A percentile compares a stretch with the other conserved stretches of the same genome.
phyloP scores from a whole-genome alignment of 2,888 invertebrate genomes.

The Ischnura elegans region DNA sequence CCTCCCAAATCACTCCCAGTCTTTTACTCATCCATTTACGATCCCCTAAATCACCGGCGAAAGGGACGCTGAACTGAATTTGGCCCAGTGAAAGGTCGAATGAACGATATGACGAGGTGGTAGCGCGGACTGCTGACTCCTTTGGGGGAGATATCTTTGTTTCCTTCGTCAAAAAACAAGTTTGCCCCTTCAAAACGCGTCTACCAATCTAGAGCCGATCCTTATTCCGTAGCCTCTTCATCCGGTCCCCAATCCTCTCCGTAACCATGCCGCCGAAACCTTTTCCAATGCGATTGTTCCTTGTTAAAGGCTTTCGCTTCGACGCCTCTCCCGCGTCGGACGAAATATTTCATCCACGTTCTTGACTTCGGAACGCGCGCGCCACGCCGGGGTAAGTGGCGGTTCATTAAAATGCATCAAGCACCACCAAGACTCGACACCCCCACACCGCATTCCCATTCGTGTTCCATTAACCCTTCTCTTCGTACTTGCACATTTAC shows the following conservation, averaged over 20 bases:
- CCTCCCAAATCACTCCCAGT: too few species aligned
- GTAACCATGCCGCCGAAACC: neutral
- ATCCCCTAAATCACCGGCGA: too few species aligned
- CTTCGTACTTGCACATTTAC: too few species aligned
- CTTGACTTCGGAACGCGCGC: neutral
- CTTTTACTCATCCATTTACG: too few species aligned
- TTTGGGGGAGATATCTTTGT: neutral
- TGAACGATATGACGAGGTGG: neutral
- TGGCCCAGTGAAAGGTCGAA: neutral
- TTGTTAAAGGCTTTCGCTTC: conserved; percentile 64
- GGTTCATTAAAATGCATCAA: conserved; percentile 65
- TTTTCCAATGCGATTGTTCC: conserved; percentile 53
- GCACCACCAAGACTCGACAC: neutral
- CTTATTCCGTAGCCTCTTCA: neutral
- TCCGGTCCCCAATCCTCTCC: neutral
- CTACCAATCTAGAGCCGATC: neutral
- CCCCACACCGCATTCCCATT: too few species aligned
- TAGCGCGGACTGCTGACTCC: neutral
- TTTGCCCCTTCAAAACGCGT: neutral
- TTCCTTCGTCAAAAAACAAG: neutral
- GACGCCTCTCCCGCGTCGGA: conserved; percentile 58
- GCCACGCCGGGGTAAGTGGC: conserved; percentile 38
- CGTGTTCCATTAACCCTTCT: too few species aligned
- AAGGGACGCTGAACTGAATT: neutral
- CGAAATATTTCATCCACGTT: neutral